Conservation (phyloP, 2,113 vertebrate species). For the Perca schrenkii region DNA sequence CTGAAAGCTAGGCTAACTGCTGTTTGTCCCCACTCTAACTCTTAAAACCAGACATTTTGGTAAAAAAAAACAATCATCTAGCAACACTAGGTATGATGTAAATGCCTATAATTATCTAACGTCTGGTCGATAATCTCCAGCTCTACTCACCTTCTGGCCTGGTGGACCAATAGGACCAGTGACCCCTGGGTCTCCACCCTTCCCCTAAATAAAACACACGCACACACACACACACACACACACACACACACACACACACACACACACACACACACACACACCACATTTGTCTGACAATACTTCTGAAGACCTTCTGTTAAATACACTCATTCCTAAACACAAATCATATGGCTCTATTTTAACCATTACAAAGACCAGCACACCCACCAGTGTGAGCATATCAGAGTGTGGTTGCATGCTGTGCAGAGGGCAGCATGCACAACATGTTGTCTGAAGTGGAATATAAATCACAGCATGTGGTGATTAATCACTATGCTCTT, state of each 20-base stretch:
- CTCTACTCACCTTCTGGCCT: conserved; percentile 75
- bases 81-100: not conserved
- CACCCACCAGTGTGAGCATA: conserved; percentile 2
- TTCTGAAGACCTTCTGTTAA: not conserved
- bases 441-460: conserved; percentile 13
- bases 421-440: not conserved
- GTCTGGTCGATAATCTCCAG: not conserved
- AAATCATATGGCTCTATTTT: not conserved
- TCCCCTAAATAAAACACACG: conserved; percentile 68
- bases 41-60: no score
- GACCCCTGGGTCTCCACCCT: conserved; percentile 70
- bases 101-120: not conserved
- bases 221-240: conserved; percentile 21
- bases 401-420: not conserved
- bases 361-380: conserved; percentile 10
- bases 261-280: conserved; percentile 22
- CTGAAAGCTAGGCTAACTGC: not conserved
- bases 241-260: conserved; percentile 19
- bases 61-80: no score
- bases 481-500: conserved; percentile 37
- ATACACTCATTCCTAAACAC: not conserved
- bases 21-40: not conserved
- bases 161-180: conserved; percentile 67
- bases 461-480: conserved; percentile 43
- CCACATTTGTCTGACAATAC: not conserved